A percentile compares a stretch with the other conserved stretches of the same genome.
Evolutionary conservation across 2,888 invertebrate species (phyloP).

Genomic region (Bruchidius siliquastri): DNA sequence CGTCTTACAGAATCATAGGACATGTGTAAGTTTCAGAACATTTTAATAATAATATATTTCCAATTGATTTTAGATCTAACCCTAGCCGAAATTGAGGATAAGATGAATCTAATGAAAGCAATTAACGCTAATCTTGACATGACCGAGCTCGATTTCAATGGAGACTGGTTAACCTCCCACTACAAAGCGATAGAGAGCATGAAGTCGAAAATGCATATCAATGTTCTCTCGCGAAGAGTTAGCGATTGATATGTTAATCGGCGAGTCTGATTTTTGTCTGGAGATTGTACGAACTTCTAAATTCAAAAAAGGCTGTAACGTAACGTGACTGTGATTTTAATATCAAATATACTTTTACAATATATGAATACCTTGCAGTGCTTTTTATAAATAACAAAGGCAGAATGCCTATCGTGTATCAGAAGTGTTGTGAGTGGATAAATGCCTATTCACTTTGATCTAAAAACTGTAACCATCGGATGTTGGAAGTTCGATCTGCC

Average conservation of each 20-base stretch:
- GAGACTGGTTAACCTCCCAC: not conserved
- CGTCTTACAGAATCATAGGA: not conserved
- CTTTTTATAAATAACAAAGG: no score
- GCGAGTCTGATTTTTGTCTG: not conserved
- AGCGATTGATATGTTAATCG: not conserved
- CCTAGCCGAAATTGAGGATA: not conserved
- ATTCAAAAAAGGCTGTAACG: not conserved
- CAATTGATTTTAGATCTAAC: not conserved
- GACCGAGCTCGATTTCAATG: not conserved
- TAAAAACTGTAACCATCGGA: no score
- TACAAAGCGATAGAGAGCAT: not conserved
- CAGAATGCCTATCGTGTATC: no score
- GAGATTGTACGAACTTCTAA: not conserved
- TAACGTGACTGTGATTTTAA: not conserved
- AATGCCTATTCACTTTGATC: no score
- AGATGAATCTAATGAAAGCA: conserved; percentile 3
- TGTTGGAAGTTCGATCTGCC: no score
- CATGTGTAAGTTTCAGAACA: not conserved
- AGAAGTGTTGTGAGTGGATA: no score
- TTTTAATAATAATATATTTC: not conserved
- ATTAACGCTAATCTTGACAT: not conserved
- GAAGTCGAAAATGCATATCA: not conserved
- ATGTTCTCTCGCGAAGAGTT: not conserved
- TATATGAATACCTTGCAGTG: not conserved
- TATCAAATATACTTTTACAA: not conserved